phyloP scores from a whole-genome alignment of 2,888 invertebrate genomes.

The Drosophila pegasa region DNA sequence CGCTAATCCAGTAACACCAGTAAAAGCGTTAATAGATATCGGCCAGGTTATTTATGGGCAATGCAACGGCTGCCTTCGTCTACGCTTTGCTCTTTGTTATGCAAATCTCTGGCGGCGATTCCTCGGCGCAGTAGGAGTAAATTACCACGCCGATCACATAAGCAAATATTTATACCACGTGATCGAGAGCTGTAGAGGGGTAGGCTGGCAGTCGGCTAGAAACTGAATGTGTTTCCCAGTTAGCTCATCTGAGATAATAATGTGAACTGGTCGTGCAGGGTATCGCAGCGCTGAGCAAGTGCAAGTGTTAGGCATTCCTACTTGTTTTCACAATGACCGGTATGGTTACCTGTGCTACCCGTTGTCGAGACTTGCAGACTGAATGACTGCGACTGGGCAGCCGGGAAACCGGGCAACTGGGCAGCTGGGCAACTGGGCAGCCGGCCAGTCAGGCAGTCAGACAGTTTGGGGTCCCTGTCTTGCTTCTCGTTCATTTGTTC shows the following conservation, averaged over 20 bases:
- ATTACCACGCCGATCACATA: constrained; percentile 78
- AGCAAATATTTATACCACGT: constrained; percentile 68
- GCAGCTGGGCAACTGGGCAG: constrained; percentile 19
- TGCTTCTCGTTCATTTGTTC: constrained; percentile 79
- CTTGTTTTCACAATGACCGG: constrained; percentile 33
- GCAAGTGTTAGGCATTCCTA: constrained; percentile 10
- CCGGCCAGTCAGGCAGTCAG: constrained; percentile 27
- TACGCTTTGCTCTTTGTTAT: constrained; percentile 59
- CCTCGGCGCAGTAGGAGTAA: constrained; percentile 76
- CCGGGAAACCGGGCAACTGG: constrained; percentile 17
- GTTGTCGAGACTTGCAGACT: constrained; percentile 49
- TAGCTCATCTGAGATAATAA: background rate
- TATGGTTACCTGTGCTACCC: constrained; percentile 44
- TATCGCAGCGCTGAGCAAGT: constrained; percentile 1
- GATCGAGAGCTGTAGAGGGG: background rate
- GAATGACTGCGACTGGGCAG: constrained; percentile 43
- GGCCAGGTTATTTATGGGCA: constrained; percentile 74
- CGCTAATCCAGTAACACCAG: constrained; percentile 74
- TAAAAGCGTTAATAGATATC: constrained; percentile 82
- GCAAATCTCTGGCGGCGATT: constrained; percentile 54
- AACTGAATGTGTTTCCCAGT: too few species aligned
- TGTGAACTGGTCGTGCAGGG: constrained; percentile 4
- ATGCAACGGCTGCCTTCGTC: constrained; percentile 50
- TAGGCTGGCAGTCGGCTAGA: background rate
- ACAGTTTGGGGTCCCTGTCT: constrained; percentile 54